phyloP scores from a whole-genome alignment of 2,888 invertebrate genomes.

The Liodrosophila aerea region DNA sequence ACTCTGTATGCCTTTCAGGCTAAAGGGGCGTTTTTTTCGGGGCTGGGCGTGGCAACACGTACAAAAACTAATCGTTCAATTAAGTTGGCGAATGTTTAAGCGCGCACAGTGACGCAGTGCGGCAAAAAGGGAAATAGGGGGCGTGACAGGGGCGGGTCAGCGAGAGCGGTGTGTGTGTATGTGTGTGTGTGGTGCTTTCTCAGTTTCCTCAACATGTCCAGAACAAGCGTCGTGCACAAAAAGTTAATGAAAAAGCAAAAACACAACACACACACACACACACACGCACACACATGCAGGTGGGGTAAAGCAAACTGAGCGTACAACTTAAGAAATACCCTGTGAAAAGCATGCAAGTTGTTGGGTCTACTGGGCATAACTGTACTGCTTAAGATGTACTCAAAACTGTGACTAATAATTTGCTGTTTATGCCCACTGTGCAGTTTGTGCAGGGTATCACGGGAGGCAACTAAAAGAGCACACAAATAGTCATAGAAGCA shows the following conservation, averaged over 20 bases:
- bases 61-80: constrained; percentile 76
- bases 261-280: constrained; percentile 19
- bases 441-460: constrained; percentile 2
- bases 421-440: not conserved
- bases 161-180: not conserved
- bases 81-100: constrained; percentile 55
- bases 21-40: constrained; percentile 1
- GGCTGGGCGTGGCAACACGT: constrained; percentile 62
- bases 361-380: too few species aligned
- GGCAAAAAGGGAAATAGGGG: constrained; percentile 8
- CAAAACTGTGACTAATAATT: too few species aligned
- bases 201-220: constrained; percentile 54
- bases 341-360: not conserved
- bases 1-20: constrained; percentile 15
- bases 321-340: constrained; percentile 3
- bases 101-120: constrained; percentile 16
- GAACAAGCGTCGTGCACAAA: constrained; percentile 57
- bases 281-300: not conserved
- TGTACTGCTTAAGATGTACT: too few species aligned
- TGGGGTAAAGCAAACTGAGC: constrained; percentile 4
- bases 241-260: constrained; percentile 67
- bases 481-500: constrained; percentile 14
- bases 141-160: not conserved
- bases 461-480: constrained; percentile 1
- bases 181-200: constrained; percentile 12